Evolutionary conservation across 2,797 vertebrate species (phyloP).

Genomic region (Cheracebus regulus): DNA sequence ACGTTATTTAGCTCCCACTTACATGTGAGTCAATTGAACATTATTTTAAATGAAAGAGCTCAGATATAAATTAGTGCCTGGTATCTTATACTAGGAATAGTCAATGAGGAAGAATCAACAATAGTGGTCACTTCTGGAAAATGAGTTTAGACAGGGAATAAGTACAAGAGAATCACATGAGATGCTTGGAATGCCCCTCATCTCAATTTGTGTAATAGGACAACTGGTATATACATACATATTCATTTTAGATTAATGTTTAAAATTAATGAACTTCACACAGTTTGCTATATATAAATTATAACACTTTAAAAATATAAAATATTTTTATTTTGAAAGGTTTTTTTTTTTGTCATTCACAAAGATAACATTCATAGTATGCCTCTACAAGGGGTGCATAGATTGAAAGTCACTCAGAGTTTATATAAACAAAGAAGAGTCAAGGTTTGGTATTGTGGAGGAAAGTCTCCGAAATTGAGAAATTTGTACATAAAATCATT

Average conservation of each 20-base stretch:
- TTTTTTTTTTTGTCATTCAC: not conserved
- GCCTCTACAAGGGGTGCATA: not conserved
- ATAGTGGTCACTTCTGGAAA: not conserved
- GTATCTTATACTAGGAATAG: not conserved
- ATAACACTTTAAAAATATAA: not conserved
- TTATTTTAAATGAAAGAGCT: not conserved
- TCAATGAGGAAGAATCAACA: not conserved
- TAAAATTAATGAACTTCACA: not conserved
- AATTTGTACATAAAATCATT: not conserved
- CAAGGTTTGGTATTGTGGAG: not conserved
- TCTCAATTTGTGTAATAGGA: not conserved
- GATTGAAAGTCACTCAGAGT: not conserved
- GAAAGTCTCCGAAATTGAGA: not conserved
- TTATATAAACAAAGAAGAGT: not conserved
- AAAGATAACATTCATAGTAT: not conserved
- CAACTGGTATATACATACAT: not conserved
- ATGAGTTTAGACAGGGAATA: not conserved
- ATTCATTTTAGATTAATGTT: not conserved
- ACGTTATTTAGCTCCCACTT: too few relatives aligned
- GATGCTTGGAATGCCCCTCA: too few relatives aligned
- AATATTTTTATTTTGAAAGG: not conserved
- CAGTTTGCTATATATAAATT: not conserved
- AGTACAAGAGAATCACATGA: not conserved
- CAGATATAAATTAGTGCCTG: not conserved
- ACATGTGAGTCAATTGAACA: too few relatives aligned